phyloP scores from a whole-genome alignment of 2,888 invertebrate genomes.

The Cepaea hortensis region DNA sequence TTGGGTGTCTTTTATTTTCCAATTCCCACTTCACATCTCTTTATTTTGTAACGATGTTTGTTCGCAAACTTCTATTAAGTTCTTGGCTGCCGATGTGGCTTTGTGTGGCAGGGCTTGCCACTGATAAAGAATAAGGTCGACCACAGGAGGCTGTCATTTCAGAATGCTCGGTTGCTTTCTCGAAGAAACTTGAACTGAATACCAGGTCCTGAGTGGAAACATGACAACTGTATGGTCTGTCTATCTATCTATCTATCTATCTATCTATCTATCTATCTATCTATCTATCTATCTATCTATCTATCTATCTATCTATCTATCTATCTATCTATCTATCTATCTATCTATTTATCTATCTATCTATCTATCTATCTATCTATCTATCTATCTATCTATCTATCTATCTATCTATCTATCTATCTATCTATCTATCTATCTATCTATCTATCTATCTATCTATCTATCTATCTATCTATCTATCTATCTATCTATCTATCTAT shows the following conservation, averaged over 20 bases:
- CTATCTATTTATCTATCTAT: conserved; percentile 23
- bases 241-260: conserved; percentile 1
- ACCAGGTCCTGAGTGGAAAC: not conserved
- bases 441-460: conserved; percentile 26
- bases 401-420: conserved; percentile 26
- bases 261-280: conserved; percentile 10
- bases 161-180: not conserved
- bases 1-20: conserved; percentile 15
- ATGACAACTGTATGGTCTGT: not conserved
- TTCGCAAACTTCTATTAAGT: not conserved
- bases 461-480: conserved; percentile 35
- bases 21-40: conserved; percentile 5
- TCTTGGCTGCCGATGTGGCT: not conserved
- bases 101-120: not conserved
- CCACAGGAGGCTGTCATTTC: not conserved
- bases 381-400: conserved; percentile 35
- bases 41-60: not conserved
- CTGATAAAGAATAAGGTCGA: not conserved
- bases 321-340: conserved; percentile 35
- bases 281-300: conserved; percentile 9
- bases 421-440: not conserved
- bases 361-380: conserved; percentile 24
- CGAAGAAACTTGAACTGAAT: not conserved
- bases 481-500: conserved; percentile 10
- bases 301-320: conserved; percentile 27